Percentiles rank a stretch among this genome's conserved stretches.
Evolutionary conservation across 37 sponge, comb jelly and placozoan species (phyloP).

Genomic region (Eunapius fragilis): DNA sequence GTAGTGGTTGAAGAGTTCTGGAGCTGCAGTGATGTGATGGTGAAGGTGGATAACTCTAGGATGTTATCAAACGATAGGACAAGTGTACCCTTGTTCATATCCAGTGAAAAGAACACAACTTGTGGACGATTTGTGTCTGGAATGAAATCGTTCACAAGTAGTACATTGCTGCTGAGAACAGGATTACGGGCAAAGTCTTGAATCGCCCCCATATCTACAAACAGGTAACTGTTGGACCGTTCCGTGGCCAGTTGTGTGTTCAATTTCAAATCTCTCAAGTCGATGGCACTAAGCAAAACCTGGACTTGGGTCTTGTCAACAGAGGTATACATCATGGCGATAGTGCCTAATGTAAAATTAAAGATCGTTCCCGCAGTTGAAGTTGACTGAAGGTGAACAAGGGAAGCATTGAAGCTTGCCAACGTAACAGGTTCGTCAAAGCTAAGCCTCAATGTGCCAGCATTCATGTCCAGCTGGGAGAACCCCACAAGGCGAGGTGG

Average conservation of each 20-base stretch:
- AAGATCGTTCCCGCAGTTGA: constrained; percentile 33
- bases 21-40: constrained; percentile 25
- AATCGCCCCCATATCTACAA: constrained; percentile 66
- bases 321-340: constrained; percentile 9
- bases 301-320: constrained; percentile 44
- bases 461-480: constrained; percentile 62
- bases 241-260: constrained; percentile 64
- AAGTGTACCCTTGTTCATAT: constrained; percentile 67
- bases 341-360: constrained; percentile 43
- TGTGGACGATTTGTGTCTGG: constrained; percentile 66
- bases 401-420: constrained; percentile 39
- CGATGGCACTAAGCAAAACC: constrained; percentile 51
- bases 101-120: constrained; percentile 64
- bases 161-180: constrained; percentile 5
- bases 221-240: constrained; percentile 57
- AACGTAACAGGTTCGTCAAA: constrained; percentile 87
- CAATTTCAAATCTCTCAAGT: constrained; percentile 65
- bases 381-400: constrained; percentile 63
- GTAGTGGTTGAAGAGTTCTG: constrained; percentile 22
- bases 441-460: constrained; percentile 43
- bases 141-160: constrained; percentile 41
- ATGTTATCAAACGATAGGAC: constrained; percentile 83
- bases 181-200: constrained; percentile 74
- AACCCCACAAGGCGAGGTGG: constrained; percentile 62
- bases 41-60: constrained; percentile 56